Base-by-base conservation (phyloP, 2,888 invertebrate species). In the Drosophila mercatorum region DNA sequence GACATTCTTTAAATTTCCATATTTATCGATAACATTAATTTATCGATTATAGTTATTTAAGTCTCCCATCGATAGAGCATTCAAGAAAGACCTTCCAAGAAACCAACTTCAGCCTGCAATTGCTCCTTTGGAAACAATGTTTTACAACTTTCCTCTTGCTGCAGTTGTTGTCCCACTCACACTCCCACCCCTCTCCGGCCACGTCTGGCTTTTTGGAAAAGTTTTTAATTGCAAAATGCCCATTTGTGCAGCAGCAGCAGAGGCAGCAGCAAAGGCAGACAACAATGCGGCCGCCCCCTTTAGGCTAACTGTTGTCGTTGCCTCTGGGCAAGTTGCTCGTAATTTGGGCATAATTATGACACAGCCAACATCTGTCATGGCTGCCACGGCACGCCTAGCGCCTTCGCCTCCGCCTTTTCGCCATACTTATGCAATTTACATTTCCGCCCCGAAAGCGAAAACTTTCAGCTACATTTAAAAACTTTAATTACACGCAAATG, bases 331-430 rank as follows among this genome's bases (percentile, higher is more conserved):
- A 75, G 68, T 80, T 75, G 56, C 67, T 59, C 69, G 83, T 81
- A 81, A 84, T 87, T 83, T 84, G 77, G 83, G 55, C 85, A 77
- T 84, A 83, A 84, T 84, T 84, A 84, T 84, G 84, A 80, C 79
- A 80, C 75, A 72, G 80, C 44, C 78, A 81, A 67, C 81, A 77
- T 73, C 83, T 83, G 84, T 65, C 83, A 70, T 62, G 74, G 66
- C 61, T 62, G 47, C 68, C 62, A 40, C 53, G 55, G 41, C 55
- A 64, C 60, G 61, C 47, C 49, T 12, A 17, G 40, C 2, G 7
- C 34, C 34, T 17, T 17, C 17, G 17, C 17, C 17, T 34, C 51
- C 34, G 51, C 51, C 51, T 68, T 59, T 72, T 51, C 49, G 34
- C 34, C 12, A 56, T 77, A 71, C 65, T 80, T 73, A 80, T 88